Evolutionary conservation across 2,888 invertebrate species (phyloP).

Genomic region (Ptilodon capucinus): DNA sequence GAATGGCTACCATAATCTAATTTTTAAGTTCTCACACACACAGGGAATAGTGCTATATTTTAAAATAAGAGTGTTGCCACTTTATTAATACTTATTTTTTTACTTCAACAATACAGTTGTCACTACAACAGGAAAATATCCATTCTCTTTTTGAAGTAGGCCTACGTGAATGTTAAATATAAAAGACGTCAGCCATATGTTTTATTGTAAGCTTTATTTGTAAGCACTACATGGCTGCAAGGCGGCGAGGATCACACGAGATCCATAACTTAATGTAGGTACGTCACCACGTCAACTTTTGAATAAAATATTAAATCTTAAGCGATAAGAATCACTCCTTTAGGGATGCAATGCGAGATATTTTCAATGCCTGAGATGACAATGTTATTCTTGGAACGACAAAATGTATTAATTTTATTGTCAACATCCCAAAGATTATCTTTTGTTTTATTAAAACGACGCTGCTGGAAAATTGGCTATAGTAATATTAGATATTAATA

Average conservation of each 20-base stretch:
- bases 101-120: no score
- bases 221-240: conserved; percentile 5
- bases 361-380: not conserved
- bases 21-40: no score
- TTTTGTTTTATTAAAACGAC: no score
- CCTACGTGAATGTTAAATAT: not conserved
- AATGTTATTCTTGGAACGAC: not conserved
- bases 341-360: conserved; percentile 10
- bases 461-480: no score
- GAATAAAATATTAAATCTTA: conserved; percentile 26
- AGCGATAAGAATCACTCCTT: conserved; percentile 22
- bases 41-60: no score
- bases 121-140: not conserved
- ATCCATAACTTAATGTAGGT: conserved; percentile 8
- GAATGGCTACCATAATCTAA: no score
- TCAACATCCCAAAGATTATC: not conserved
- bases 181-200: not conserved
- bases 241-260: conserved; percentile 12
- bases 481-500: no score
- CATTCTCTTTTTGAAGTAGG: not conserved
- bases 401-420: not conserved
- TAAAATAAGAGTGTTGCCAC: no score
- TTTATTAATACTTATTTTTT: not conserved
- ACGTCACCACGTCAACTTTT: conserved; percentile 20
- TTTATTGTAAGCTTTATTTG: not conserved